A percentile compares a stretch with the other conserved stretches of the same genome.
These are phyloP conservation scores for Gallinago undulata DNA, from an alignment of 2,113 vertebrate species.

Conservation along the genomic window DNA sequence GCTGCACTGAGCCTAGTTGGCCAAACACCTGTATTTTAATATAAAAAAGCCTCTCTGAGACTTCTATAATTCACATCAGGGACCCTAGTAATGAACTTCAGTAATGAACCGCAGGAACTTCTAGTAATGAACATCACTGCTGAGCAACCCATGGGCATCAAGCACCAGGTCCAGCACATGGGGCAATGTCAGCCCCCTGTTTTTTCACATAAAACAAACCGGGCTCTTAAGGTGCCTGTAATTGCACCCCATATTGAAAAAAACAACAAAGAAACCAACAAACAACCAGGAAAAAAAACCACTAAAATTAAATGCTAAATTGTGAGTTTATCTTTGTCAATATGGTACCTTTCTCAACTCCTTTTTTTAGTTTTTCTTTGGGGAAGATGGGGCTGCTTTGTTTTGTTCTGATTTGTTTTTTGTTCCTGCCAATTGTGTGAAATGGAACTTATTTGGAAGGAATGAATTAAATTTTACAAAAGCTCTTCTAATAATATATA, in stretches of 20 bases:
- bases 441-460: conserved; percentile 15
- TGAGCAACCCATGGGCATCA: background rate
- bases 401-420: conserved; percentile 1
- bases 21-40: background rate
- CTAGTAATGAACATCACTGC: accelerated
- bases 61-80: background rate
- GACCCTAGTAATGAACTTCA: background rate
- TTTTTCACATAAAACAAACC: background rate
- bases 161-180: accelerated
- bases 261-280: accelerated
- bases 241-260: background rate
- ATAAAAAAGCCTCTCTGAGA: background rate
- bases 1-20: background rate
- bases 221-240: background rate
- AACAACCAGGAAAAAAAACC: background rate
- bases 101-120: background rate
- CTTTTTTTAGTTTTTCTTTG: background rate
- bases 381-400: background rate
- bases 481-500: conserved; percentile 49
- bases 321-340: background rate
- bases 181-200: background rate
- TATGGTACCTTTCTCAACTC: background rate
- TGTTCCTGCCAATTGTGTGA: background rate
- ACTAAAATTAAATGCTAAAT: background rate
- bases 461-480: conserved; percentile 57